Conservation (phyloP, 2,113 vertebrate species). For the Bubalus kerabau region DNA sequence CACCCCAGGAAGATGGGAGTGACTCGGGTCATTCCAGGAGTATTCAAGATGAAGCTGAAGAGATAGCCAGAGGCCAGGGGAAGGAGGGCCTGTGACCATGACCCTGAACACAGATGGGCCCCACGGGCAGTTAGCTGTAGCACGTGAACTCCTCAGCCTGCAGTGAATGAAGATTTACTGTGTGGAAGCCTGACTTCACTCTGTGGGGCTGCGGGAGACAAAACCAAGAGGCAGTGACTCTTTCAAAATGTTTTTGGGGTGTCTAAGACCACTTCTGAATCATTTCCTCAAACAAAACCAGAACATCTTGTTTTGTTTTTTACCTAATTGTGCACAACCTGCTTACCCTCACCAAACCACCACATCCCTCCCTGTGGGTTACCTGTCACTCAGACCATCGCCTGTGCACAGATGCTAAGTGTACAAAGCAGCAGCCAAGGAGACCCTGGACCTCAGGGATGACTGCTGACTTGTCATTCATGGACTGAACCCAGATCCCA, state of each 20-base stretch:
- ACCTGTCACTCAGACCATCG: neutral
- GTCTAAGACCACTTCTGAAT: neutral
- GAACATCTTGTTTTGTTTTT: neutral
- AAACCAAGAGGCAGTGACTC: neutral
- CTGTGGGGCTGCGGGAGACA: neutral
- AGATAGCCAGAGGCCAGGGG: neutral
- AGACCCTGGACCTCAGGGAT: neutral
- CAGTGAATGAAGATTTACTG: no score
- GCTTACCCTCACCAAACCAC: neutral
- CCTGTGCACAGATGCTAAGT: neutral
- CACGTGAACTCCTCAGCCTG: neutral
- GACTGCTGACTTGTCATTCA: neutral
- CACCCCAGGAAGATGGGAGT: neutral
- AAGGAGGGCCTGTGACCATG: neutral
- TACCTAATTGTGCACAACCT: neutral
- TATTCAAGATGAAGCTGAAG: neutral
- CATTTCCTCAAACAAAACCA: neutral
- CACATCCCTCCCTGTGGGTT: neutral
- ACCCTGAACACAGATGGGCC: no score
- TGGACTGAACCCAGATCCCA: neutral
- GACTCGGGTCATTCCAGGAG: neutral
- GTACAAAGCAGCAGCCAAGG: neutral
- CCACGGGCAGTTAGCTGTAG: accelerated
- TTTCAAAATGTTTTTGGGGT: neutral
- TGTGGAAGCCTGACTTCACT: neutral